Base-by-base conservation (phyloP, 2,113 vertebrate genomes). In the Anser cygnoides region DNA sequence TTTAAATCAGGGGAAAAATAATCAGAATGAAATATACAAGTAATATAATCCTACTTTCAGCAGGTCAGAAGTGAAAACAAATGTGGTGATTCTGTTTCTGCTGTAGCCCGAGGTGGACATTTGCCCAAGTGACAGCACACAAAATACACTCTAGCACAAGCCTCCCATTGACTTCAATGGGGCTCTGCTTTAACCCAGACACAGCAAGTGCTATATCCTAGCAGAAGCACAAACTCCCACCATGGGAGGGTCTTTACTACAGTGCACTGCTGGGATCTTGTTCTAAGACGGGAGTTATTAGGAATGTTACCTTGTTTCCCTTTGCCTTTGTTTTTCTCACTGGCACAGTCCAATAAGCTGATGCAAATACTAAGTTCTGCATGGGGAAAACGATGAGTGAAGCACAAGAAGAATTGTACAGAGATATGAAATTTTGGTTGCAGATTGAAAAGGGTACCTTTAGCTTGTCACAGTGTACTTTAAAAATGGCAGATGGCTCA, bases 1-100 rank as follows among this genome's bases (percentile, higher is more conserved):
- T 96, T 93, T 94, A 89, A 96, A 92, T 79, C 9, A 4, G 29
- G 14, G 62, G 31, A 9, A 90, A 68, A 92, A 86, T 65, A 95
- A 94, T 88, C 95, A 95, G 80, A 93, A 95, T 96, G 89, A 98
- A 97, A 90, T 89, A 92, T 55, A 82, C 78, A 90, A 87, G 92
- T 94, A 96, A 93, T 84, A 92, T 87, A 95, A 94, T 94, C 91
- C 74, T 83, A 79, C 88, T 94, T 96, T 95, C 92, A 94, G 70
- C 87, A 91, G 37, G 77, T 93, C 91, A 89, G 77, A 94, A 95
- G 92, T 70, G 91, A 92, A 94, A 96, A 96, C 66, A 91, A 96
- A 95, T 76, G 91, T 79, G 85, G 61, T 91, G 95, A 90, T 84
- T 92, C 91, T 91, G 85, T 46, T 92, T 86, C 75, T 91, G 73